Percentiles rank a stretch among this genome's conserved stretches.
Evolutionary conservation across 2,797 vertebrate genomes (phyloP).

Genomic region (Rachycentron canadum): DNA sequence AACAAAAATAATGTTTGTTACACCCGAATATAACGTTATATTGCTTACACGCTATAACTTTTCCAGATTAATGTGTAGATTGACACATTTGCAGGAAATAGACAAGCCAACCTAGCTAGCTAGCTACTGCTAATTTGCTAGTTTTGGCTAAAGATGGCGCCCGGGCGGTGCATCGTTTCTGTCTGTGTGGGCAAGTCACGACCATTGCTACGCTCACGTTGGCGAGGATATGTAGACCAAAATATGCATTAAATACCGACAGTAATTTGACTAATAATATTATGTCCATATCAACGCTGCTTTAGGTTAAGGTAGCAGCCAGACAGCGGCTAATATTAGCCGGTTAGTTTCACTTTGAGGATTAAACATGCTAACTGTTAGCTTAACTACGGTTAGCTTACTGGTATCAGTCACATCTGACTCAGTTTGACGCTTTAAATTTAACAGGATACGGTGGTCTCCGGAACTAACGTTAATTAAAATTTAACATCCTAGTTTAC

Average conservation of each 20-base stretch:
- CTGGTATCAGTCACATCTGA: slow-evolving; percentile 11
- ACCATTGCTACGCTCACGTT: slow-evolving; percentile 7
- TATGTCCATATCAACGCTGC: rapidly evolving
- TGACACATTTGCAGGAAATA: slow-evolving; percentile 48
- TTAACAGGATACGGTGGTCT: neutral
- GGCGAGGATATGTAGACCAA: rapidly evolving
- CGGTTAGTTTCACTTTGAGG: neutral
- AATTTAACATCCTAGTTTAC: too few species aligned
- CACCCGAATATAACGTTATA: rapidly evolving
- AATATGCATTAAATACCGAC: neutral
- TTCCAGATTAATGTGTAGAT: neutral
- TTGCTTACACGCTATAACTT: rapidly evolving
- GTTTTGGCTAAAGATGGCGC: slow-evolving; percentile 83
- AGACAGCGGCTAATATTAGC: neutral
- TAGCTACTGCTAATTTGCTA: slow-evolving; percentile 44
- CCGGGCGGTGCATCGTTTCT: slow-evolving; percentile 44
- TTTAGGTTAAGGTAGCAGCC: rapidly evolving
- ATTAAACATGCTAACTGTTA: slow-evolving; percentile 43
- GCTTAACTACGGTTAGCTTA: slow-evolving; percentile 28
- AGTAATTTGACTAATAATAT: neutral
- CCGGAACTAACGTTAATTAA: neutral
- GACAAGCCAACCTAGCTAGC: slow-evolving; percentile 33
- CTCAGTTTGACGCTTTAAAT: neutral
- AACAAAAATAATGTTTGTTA: rapidly evolving
- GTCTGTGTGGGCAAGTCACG: slow-evolving; percentile 41